A percentile compares a stretch with the other conserved stretches of the same genome.
These are phyloP conservation scores for Apostichopus leukothele DNA, from an alignment of 53 echinoderm and acorn worm species.

Conservation along the genomic window DNA sequence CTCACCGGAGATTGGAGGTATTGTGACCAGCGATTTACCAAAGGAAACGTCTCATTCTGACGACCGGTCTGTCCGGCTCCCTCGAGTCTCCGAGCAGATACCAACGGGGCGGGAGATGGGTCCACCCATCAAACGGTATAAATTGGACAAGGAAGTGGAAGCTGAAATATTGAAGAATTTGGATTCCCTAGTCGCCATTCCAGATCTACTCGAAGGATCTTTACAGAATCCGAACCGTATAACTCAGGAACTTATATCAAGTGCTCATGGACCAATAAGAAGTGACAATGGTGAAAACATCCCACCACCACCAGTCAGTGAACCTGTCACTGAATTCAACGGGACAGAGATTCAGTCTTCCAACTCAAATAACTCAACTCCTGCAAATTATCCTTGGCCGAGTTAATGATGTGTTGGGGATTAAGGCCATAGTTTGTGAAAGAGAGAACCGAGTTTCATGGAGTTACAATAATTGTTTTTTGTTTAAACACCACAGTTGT, in stretches of 20 bases:
- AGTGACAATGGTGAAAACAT: conserved; percentile 7
- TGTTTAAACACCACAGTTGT: no score
- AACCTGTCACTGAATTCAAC: not conserved
- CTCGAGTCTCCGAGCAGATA: conserved; percentile 46
- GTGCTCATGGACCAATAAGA: conserved; percentile 9
- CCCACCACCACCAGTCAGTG: not conserved
- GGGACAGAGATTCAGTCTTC: conserved; percentile 34
- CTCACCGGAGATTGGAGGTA: conserved; percentile 81
- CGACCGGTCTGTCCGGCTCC: conserved; percentile 37
- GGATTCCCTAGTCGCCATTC: conserved; percentile 41
- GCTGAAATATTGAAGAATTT: conserved; percentile 59
- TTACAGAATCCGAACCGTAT: conserved; percentile 16
- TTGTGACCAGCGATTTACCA: conserved; percentile 78
- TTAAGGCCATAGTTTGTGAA: not conserved
- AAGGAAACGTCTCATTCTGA: conserved; percentile 66
- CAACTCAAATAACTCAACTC: conserved; percentile 13
- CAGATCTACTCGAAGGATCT: conserved; percentile 28
- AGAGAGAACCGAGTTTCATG: no score
- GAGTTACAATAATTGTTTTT: no score
- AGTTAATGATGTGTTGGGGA: conserved; percentile 15
- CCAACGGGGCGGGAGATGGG: conserved; percentile 47
- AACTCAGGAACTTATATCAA: conserved; percentile 39
- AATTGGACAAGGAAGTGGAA: conserved; percentile 52
- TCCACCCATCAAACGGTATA: conserved; percentile 58
- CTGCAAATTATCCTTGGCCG: conserved; percentile 21